Evolutionary conservation across 1,140 invertebrate genomes (phyloP), one percentile per base, ranked within the genome.

Genomic region (Pachypeltis micranthus): DNA sequence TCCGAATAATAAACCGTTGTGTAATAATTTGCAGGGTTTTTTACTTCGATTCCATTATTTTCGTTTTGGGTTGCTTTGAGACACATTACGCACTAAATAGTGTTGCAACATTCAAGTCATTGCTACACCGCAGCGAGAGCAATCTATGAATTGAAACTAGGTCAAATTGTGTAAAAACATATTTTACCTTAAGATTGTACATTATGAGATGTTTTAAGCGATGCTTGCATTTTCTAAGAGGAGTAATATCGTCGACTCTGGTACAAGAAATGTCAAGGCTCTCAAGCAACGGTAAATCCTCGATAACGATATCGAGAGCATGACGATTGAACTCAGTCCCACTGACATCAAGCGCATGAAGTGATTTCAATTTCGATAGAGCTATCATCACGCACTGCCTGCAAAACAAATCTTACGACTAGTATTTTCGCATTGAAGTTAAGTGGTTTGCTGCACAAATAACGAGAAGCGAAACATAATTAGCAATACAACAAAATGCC

Each of bases 231-330:
- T 81, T 80, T 64, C 74, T 74, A 19, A 88, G 72, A 1, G 85
- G 81, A 44, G 77, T 79, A 66, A 90, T 81, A 73, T 87, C 83
- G 66, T 80, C 79, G 21, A 90, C 81, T 65, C 76, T 72, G 26
- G 86, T 88, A 62, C 79, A 78, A 29, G 86, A 88, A 66, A 89
- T 86, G 70, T 89, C 84, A 31, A 90, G 70, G 69, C 73, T 80
- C 71, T 87, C 83, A 55, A 90, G 73, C 62, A 77, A 72, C 24
- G 80, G 83, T 59, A 89, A 76, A 76, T 88, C 83, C 69, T 85
- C 81, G 62, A 83, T 81, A 62, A 88, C 78, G 64, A 86, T 83
- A 68, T 83, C 79, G 61, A 89, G 75, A 7, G 81, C 82, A 68
- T 83, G 80, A 63, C 79, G 79, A 72, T 86, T 86, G 66, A 90